A percentile compares a stretch with the other conserved stretches of the same genome.
Conservation (phyloP, 2,113 vertebrate species). For the Mystacornis crossleyi region DNA sequence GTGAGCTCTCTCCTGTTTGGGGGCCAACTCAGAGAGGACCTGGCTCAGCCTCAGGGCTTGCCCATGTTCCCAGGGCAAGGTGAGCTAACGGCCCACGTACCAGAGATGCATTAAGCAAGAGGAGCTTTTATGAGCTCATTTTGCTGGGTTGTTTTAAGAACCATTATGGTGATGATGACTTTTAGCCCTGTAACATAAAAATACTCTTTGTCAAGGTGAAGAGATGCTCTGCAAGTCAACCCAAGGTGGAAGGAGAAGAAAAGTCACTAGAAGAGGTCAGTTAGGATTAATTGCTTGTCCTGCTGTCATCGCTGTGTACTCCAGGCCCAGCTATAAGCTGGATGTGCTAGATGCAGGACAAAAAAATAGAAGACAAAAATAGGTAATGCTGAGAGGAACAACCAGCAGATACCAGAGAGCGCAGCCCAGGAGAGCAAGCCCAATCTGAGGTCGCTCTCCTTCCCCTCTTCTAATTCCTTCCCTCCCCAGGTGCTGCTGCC, state of each 20-base stretch:
- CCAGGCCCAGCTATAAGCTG: not conserved
- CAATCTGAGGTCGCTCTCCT: not conserved
- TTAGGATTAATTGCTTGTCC: not conserved
- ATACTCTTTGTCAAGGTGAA: not conserved
- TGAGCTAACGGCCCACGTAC: not conserved
- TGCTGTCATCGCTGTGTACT: not conserved
- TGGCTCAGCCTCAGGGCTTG: not conserved
- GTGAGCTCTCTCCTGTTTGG: not conserved
- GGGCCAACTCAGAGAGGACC: not conserved
- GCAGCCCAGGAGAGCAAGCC: not conserved
- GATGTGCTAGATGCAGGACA: not conserved
- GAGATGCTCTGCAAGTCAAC: not conserved
- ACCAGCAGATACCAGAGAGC: not conserved
- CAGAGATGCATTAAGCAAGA: not conserved
- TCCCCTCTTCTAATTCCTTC: not conserved
- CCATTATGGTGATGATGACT: not conserved
- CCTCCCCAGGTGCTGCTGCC: not conserved
- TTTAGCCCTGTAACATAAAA: not conserved
- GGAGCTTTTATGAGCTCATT: not conserved
- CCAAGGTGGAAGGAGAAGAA: not conserved
- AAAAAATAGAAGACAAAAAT: not conserved
- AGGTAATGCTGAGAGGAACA: not conserved
- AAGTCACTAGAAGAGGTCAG: not conserved
- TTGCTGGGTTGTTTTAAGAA: conserved; percentile 1
- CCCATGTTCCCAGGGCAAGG: not conserved